Evolutionary conservation across 2,888 invertebrate genomes (phyloP), one percentile per base, ranked within the genome.

Genomic region (Agriopis marginaria): DNA sequence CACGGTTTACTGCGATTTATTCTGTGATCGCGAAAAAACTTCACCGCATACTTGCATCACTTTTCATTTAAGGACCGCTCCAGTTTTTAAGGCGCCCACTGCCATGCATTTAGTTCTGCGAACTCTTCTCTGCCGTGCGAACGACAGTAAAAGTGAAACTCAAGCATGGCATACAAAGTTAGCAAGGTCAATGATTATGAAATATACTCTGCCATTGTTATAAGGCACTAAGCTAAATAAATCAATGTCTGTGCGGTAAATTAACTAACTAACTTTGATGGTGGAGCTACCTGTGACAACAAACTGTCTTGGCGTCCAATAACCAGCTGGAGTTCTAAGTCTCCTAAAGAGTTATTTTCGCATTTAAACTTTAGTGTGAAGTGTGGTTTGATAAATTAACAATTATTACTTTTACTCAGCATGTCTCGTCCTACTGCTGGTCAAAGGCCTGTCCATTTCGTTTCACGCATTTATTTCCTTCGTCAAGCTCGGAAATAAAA

Each of bases 61-160:
- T 50, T 40, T 17, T 60, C 60, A 60, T 39, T n/a, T 60, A 39
- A 40, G 50, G 32, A 32, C 9, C 40, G 60, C 40, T 60, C 60
- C 40, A 60, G 59, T 50, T 60, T 47, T 50, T 40, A 40, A 49
- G 10, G 10, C 60, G 32, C 53, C 7, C 6, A 23, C 44, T 12
- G 32, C 14, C 14, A 53, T 54, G 32, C 39, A 44, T 55, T 44
- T 55, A 23, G 39, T 60, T 61, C 66, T 12, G 61, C 54, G 54
- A 54, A 66, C 2, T 39, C 47, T 61, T 39, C 47, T 61, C 11
- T 45, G 66, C 66, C 65, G 67, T 73, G 69, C 45, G 62, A 69
- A 56, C 66, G 66, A 51, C 53, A 23, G 67, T 51, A 14, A 71
- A 70, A 70, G 71, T 70, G 66, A 74, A 71, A 74, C 67, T 69